phyloP scores from a whole-genome alignment of 2,113 vertebrate species.

The Lamprotornis superbus region DNA sequence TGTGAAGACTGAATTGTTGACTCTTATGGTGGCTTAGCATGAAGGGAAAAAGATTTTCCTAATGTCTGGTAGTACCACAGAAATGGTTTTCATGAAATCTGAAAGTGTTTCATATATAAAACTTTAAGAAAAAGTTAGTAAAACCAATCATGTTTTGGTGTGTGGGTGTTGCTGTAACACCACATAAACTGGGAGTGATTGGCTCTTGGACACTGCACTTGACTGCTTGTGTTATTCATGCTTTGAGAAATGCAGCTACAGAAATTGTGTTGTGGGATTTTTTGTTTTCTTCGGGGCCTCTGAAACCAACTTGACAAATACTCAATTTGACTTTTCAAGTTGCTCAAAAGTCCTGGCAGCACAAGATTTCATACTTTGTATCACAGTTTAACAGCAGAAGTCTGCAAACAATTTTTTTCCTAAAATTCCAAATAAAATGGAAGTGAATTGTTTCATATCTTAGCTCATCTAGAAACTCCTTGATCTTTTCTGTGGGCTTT shows the following conservation, averaged over 20 bases:
- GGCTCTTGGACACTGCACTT: not conserved
- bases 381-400: not conserved
- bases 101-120: not conserved
- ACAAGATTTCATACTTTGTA: not conserved
- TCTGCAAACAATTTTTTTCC: not conserved
- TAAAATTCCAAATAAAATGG: not conserved
- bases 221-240: not conserved
- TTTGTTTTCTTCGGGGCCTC: not conserved
- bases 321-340: not conserved
- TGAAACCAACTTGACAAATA: not conserved
- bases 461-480: not conserved
- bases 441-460: not conserved
- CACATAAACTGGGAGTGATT: not conserved
- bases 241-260: not conserved
- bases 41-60: not conserved
- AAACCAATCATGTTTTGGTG: not conserved
- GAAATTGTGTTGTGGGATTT: rapidly evolving
- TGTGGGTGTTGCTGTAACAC: not conserved
- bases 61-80: not conserved
- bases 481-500: not conserved
- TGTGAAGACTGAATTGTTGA: not conserved
- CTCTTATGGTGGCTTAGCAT: not conserved
- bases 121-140: not conserved
- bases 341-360: not conserved
- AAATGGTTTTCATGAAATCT: not conserved